Conservation (phyloP, 1,140 invertebrate genomes). For the Goniozus legneri region DNA sequence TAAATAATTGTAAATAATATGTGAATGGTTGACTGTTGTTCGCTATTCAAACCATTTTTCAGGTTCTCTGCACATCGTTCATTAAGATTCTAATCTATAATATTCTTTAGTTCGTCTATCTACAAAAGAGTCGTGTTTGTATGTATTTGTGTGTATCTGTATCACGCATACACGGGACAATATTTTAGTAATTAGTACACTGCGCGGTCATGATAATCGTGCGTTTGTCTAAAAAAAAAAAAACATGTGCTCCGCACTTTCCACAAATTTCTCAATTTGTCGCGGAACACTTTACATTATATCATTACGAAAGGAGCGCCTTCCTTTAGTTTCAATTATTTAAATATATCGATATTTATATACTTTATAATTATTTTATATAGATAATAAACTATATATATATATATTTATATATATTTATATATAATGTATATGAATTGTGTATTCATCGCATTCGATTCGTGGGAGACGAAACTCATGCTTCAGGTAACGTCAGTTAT, state of each 20-base stretch:
- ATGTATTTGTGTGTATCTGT: too few species aligned
- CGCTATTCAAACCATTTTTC: too few species aligned
- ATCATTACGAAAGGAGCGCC: too few species aligned
- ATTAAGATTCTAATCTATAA: too few species aligned
- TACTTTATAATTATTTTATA: constrained; percentile 28
- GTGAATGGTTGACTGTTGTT: constrained; percentile 27
- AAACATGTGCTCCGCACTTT: constrained; percentile 18
- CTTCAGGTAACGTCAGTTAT: constrained; percentile 45
- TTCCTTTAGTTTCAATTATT: too few species aligned
- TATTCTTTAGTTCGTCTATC: too few species aligned
- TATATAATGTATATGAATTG: too few species aligned
- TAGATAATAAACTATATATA: constrained; percentile 41
- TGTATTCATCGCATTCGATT: constrained; percentile 43
- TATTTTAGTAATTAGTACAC: background rate
- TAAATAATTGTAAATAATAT: constrained; percentile 54
- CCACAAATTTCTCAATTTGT: too few species aligned
- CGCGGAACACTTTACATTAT: constrained; percentile 17
- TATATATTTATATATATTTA: constrained; percentile 37
- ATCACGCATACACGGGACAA: background rate
- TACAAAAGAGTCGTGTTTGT: too few species aligned
- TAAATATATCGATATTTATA: constrained; percentile 26
- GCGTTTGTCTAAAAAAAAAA: background rate
- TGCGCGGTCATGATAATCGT: background rate
- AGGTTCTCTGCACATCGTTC: too few species aligned
- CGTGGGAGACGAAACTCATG: constrained; percentile 34